Base-by-base conservation (phyloP, 92 coral and sea anemone species). In the Actinostola sp. region DNA sequence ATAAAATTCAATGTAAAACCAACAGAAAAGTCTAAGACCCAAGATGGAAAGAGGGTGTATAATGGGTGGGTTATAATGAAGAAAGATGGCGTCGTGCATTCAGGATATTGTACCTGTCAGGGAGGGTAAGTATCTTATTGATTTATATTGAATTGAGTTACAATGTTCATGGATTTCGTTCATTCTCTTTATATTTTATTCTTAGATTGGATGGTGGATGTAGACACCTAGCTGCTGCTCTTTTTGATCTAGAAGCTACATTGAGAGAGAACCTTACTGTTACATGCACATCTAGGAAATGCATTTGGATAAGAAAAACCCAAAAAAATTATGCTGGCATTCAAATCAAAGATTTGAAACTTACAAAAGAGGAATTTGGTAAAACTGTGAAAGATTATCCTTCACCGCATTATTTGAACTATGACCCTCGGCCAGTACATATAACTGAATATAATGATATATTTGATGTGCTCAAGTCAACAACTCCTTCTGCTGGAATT, bases 261-360 rank as follows among this genome's bases (percentile, higher is more conserved):
- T 72, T 82, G 24, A 21, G 72, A 43, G 75, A 61, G 61, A 82
- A 75, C 71, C 29, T 66, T 42, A 71, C 45, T 66, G 33, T 82
- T n/a, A 71, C 88, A 26, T 83, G 86, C 50, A 87, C 92, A 34
- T 76, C 84, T 33, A 80, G 80, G 16, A 72, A 79, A 60, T 82
- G 84, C 50, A 77, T 66, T 55, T 85, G 88, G 78, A 82, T 67
- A 64, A 75, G 80, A 57, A 35, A 82, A 35, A 43, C 34, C 51
- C 82, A 77, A 75, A 82, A 54, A 27, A 48, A 60, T 15, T 77
- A 55, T 27, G 75, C 75, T 39, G 80, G 78, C 67, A 39, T 57
- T 56, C 73, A 9, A 50, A 25, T 82, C 8, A 53, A 82, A 49
- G 82, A 82, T 6, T 55, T 74, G 34, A 79, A 73, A 16, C 13